Evolutionary conservation across 2,888 invertebrate genomes (phyloP).

Genomic region (Amiota communis): DNA sequence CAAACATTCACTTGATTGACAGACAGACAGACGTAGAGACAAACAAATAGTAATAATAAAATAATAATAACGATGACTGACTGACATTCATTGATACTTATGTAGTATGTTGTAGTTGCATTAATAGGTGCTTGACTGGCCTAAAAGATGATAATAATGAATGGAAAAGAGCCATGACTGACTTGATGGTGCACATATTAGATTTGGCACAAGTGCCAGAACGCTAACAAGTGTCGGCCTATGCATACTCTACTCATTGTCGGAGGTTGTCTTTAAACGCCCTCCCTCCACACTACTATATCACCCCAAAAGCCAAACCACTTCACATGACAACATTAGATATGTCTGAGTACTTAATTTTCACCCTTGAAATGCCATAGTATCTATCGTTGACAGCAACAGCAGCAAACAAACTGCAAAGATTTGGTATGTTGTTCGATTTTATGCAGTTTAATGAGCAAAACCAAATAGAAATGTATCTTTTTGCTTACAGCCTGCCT

Average conservation of each 20-base stretch:
- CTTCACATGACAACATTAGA: slow-evolving; percentile 56
- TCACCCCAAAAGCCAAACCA: neutral
- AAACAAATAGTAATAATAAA: no score
- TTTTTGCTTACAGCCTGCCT: slow-evolving; percentile 43
- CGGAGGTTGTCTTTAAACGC: neutral
- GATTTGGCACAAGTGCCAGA: slow-evolving; percentile 56
- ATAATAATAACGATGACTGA: no score
- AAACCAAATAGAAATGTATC: slow-evolving; percentile 59
- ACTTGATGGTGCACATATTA: neutral
- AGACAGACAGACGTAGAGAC: no score
- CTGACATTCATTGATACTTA: neutral
- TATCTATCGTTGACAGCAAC: slow-evolving; percentile 27
- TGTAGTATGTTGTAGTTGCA: no score
- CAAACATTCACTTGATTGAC: no score
- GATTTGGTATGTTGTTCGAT: slow-evolving; percentile 33
- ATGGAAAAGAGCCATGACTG: neutral
- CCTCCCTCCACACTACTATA: neutral
- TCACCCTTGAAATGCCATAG: slow-evolving; percentile 58
- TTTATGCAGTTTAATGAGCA: slow-evolving; percentile 55
- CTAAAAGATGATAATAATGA: neutral
- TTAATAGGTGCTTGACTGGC: no score
- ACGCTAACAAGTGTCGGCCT: slow-evolving; percentile 30
- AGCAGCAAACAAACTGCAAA: slow-evolving; percentile 30
- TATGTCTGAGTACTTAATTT: slow-evolving; percentile 69
- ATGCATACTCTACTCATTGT: slow-evolving; percentile 15